Conservation (phyloP, 30 jellyfish, hydroid and myxozoan species). For the Pseudorhiza aurosa region DNA sequence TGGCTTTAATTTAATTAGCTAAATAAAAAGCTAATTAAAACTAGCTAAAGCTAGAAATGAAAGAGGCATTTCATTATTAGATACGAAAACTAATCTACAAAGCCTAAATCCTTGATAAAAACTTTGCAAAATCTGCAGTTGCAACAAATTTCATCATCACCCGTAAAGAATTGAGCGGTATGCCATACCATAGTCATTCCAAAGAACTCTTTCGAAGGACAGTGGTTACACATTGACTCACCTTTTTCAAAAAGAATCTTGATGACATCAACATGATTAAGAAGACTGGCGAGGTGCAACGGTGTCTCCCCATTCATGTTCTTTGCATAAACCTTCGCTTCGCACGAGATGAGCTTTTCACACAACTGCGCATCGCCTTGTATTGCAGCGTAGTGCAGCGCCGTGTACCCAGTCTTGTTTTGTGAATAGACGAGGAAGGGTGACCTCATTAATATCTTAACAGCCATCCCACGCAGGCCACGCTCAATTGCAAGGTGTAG, state of each 20-base stretch:
- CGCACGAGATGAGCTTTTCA: constrained; percentile 16
- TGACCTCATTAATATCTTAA: neutral
- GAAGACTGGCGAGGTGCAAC: constrained; percentile 43
- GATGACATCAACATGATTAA: constrained; percentile 18
- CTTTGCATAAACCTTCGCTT: neutral
- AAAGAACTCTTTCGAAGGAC: too few relatives aligned
- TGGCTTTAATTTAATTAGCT: too few relatives aligned
- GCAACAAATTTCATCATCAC: too few relatives aligned
- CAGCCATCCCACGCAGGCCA: constrained; percentile 15
- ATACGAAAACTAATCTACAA: too few relatives aligned
- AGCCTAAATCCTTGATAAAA: too few relatives aligned
- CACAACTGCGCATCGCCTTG: constrained; percentile 55
- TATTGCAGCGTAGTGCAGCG: constrained; percentile 64
- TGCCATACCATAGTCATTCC: too few relatives aligned
- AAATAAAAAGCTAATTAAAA: too few relatives aligned
- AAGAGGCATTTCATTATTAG: too few relatives aligned
- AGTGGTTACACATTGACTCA: too few relatives aligned
- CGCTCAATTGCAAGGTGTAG: constrained; percentile 23
- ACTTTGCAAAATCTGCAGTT: too few relatives aligned
- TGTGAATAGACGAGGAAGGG: constrained; percentile 12
- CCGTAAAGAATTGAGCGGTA: too few relatives aligned
- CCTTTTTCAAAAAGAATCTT: constrained; percentile 53
- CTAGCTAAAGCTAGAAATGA: too few relatives aligned
- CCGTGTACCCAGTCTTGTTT: constrained; percentile 55
- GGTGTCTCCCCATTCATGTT: constrained; percentile 64